Percentiles rank a stretch among this genome's conserved stretches.
phyloP scores from a whole-genome alignment of 2,888 invertebrate species.

The Chromoteleia sp. region DNA sequence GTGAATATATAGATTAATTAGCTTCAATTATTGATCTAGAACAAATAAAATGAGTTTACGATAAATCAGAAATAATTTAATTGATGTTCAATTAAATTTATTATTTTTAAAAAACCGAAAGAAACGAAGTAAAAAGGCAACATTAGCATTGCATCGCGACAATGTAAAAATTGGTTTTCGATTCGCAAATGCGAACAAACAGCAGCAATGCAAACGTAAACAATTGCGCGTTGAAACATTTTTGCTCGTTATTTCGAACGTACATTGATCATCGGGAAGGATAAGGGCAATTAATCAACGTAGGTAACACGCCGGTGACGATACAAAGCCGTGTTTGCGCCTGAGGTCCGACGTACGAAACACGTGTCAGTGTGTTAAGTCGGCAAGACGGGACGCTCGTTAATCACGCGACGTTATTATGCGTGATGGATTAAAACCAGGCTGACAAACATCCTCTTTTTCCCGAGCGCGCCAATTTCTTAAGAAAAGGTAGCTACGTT shows the following conservation, averaged over 20 bases:
- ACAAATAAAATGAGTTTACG: no score
- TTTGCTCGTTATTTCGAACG: conserved; percentile 33
- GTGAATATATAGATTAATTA: no score
- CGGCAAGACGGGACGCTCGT: conserved; percentile 58
- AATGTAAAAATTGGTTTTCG: background rate
- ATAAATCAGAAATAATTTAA: no score
- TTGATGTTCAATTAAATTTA: no score
- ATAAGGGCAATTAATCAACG: conserved; percentile 63
- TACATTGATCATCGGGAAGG: conserved; percentile 50
- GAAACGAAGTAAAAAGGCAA: background rate
- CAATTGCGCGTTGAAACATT: conserved; percentile 26
- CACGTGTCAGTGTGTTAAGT: conserved; percentile 64
- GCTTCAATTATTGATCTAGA: no score
- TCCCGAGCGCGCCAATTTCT: conserved; percentile 32
- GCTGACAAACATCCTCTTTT: conserved; percentile 57
- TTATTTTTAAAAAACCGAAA: background rate
- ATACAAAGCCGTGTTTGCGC: conserved; percentile 65
- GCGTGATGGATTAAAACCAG: conserved; percentile 64
- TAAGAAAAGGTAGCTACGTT: conserved; percentile 35
- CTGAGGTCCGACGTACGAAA: conserved; percentile 52
- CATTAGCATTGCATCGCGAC: background rate
- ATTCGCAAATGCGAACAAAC: background rate
- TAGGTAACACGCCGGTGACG: conserved; percentile 61
- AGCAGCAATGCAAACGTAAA: background rate
- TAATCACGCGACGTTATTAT: conserved; percentile 64